Percentiles rank a stretch among this genome's conserved stretches.
Evolutionary conservation across 2,888 invertebrate species (phyloP).

Genomic region (Drosophila formosana): DNA sequence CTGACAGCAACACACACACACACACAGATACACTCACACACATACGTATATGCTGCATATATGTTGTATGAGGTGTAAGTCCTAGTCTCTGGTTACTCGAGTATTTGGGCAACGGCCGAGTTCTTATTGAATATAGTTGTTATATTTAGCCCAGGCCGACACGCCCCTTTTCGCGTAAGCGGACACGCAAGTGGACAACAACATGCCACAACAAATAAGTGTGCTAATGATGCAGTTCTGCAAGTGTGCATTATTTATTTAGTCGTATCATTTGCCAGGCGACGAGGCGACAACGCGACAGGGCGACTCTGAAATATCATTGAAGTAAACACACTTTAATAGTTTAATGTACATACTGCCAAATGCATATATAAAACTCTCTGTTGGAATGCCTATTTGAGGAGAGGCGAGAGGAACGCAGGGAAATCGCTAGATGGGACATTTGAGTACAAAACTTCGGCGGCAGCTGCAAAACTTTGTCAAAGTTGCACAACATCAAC

Average conservation of each 20-base stretch:
- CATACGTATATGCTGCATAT: slow-evolving; percentile 14
- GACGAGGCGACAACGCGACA: slow-evolving; percentile 9
- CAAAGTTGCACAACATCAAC: slow-evolving; percentile 61
- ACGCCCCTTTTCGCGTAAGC: slow-evolving; percentile 43
- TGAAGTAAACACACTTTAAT: slow-evolving; percentile 64
- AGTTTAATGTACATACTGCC: slow-evolving; percentile 55
- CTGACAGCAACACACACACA: slow-evolving; percentile 9
- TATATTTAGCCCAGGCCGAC: slow-evolving; percentile 26
- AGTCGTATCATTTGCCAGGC: slow-evolving; percentile 40
- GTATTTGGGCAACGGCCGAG: slow-evolving; percentile 24
- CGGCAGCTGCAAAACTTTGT: slow-evolving; percentile 61
- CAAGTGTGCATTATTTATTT: slow-evolving; percentile 52
- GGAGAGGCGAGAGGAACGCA: slow-evolving; percentile 9
- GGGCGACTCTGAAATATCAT: slow-evolving; percentile 44
- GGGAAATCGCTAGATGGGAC: slow-evolving; percentile 9
- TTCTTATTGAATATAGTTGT: slow-evolving; percentile 59
- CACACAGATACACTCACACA: slow-evolving; percentile 7
- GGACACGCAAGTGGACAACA: slow-evolving; percentile 55
- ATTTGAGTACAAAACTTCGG: slow-evolving; percentile 47
- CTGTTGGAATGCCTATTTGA: slow-evolving; percentile 45
- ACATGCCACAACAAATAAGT: slow-evolving; percentile 24
- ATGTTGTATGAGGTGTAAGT: neutral
- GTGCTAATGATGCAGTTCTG: slow-evolving; percentile 57
- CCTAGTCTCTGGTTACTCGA: neutral
- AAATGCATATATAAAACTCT: slow-evolving; percentile 16